Evolutionary conservation across 2,888 invertebrate species (phyloP).

Genomic region (Phania funesta): DNA sequence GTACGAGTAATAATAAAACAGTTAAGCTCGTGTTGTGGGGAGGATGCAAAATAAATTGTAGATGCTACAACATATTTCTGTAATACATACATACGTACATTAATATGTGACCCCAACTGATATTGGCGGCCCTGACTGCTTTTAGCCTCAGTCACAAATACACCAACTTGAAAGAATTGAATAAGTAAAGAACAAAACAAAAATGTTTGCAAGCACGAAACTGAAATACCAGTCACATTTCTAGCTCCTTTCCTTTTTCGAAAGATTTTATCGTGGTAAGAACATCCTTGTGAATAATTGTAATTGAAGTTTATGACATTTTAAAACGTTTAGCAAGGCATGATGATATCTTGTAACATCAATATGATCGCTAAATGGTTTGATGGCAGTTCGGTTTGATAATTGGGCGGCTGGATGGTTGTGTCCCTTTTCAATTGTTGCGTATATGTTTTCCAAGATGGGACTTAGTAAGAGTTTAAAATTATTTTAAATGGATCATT

Average conservation of each 20-base stretch:
- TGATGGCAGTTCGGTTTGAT: constrained; percentile 1
- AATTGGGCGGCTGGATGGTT: constrained; percentile 2
- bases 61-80: no score
- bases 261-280: neutral
- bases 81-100: no score
- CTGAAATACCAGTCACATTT: constrained; percentile 18
- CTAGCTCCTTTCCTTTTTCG: neutral
- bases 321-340: constrained; percentile 50
- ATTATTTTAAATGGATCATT: neutral
- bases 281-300: constrained; percentile 35
- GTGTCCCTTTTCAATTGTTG: constrained; percentile 5
- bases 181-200: neutral
- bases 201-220: neutral
- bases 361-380: constrained; percentile 48
- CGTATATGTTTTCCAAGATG: neutral
- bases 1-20: no score
- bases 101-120: no score
- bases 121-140: neutral
- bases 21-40: no score
- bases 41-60: no score
- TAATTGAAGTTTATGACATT: constrained; percentile 56
- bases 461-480: neutral
- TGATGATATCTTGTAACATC: constrained; percentile 45
- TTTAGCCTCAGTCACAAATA: neutral
- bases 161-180: neutral